Conservation (phyloP, 2,888 invertebrate species). For the Selenia dentaria region DNA sequence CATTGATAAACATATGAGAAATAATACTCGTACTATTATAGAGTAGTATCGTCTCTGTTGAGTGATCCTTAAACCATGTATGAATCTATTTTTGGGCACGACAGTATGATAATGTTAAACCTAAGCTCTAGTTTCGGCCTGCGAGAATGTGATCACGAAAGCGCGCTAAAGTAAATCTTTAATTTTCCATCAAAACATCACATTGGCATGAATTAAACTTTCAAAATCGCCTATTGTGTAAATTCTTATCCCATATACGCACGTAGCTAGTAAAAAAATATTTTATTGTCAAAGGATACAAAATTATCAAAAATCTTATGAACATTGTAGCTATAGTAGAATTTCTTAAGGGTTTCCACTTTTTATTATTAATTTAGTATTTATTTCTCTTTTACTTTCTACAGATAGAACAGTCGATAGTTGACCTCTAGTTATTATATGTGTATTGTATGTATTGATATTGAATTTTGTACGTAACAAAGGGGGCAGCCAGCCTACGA, state of each 20-base stretch:
- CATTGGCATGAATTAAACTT: slow-evolving; percentile 13
- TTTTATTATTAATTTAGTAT: slow-evolving; percentile 24
- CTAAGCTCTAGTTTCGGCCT: background rate
- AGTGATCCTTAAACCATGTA: no score
- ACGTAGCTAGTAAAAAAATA: background rate
- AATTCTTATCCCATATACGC: background rate
- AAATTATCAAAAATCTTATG: background rate
- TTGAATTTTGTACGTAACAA: slow-evolving; percentile 49
- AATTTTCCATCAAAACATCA: background rate
- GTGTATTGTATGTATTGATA: slow-evolving; percentile 43
- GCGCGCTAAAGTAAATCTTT: background rate
- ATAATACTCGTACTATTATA: no score
- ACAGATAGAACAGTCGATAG: slow-evolving; percentile 32
- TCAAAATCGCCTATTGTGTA: slow-evolving; percentile 12
- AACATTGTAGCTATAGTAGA: background rate
- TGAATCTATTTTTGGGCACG: no score
- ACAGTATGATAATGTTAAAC: no score
- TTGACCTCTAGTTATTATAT: slow-evolving; percentile 20
- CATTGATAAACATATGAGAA: no score
- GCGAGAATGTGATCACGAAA: slow-evolving; percentile 1
- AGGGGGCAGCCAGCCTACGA: slow-evolving; percentile 77
- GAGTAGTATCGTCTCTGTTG: no score
- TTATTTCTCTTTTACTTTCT: slow-evolving; percentile 26
- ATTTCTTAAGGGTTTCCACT: background rate
- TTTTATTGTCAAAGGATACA: background rate